Base-by-base conservation (phyloP, 2,797 vertebrate genomes). In the Paguma larvata region DNA sequence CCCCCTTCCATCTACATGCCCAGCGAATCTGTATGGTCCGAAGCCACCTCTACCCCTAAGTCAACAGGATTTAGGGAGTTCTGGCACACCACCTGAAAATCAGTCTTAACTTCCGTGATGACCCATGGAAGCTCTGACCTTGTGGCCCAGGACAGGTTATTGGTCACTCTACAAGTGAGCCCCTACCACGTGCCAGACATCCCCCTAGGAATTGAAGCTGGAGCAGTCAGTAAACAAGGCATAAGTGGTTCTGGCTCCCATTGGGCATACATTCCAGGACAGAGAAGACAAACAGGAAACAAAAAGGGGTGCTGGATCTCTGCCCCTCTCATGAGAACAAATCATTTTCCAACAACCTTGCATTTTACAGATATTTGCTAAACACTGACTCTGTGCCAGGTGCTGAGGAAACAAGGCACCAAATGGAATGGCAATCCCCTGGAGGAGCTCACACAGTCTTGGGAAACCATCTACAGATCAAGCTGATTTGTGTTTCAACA, bases 181-280 rank as follows among this genome's bases (percentile, higher is more conserved):
- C 27, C 11, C 65, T 46, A 4, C 65, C 15, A 6, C 2, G 1
- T 38, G 41, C 41, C 62, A 88, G 59, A 27, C 13, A 2, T 48
- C 73, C 19, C 16, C 27, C 48, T 30, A 1, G 16, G 32, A 46
- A 56, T 5, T 32, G 59, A 73, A 18, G 65, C 18, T 38, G 30
- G 30, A 48, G 4, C 18, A 38, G 44, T 2, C 13, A 32, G 44
- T 2, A 1, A 34, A 27, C 4, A 19, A 67, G 23, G 10, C 34
- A 73, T 1, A 30, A 0, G 0, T 30, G 30, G 15, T 3, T 34
- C 23, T 65, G 65, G n/a, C 34, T 51, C 65, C 34, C 2, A 1
- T 2, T 34, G 25, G 8, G 16, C 25, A 56, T 10, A 7, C 5
- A 30, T 41, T 27, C 53, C 89, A 59, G n/a, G 38, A 34, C 6